Conservation (phyloP, 2,113 vertebrate genomes). For the Acinonyx jubatus region DNA sequence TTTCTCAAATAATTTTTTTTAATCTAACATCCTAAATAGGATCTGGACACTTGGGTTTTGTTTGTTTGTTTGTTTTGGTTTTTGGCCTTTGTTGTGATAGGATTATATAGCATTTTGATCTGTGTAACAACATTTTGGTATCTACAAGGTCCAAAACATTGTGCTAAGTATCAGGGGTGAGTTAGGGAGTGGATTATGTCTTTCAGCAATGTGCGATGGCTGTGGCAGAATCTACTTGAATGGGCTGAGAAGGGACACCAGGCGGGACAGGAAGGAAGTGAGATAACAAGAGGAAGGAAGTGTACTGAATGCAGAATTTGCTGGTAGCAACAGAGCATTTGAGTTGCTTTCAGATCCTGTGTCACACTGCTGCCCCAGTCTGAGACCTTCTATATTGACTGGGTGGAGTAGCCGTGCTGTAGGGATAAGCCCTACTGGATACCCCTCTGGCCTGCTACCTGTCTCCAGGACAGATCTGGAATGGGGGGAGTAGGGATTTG, state of each 20-base stretch:
- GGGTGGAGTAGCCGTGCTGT: fast-evolving
- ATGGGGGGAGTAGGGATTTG: neutral
- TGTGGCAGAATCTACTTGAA: neutral
- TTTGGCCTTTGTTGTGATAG: neutral
- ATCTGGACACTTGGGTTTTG: neutral
- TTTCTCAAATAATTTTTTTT: neutral
- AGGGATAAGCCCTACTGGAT: too few relatives aligned
- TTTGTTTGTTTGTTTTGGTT: too few relatives aligned
- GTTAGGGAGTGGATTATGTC: neutral
- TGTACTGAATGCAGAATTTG: neutral
- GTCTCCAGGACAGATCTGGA: neutral
- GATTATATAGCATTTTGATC: neutral
- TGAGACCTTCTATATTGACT: neutral
- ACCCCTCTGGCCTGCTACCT: neutral
- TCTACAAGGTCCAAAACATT: neutral
- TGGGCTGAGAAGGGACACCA: neutral
- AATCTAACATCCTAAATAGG: neutral
- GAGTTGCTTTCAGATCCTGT: neutral
- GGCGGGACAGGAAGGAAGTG: neutral
- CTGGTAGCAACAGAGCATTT: fast-evolving
- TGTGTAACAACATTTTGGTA: neutral
- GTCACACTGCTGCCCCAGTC: neutral
- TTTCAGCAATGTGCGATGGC: neutral
- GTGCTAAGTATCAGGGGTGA: neutral
- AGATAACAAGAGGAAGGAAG: neutral